These are phyloP conservation scores for Acrobasis suavella DNA, from an alignment of 2,888 invertebrate genomes.

Conservation along the genomic window DNA sequence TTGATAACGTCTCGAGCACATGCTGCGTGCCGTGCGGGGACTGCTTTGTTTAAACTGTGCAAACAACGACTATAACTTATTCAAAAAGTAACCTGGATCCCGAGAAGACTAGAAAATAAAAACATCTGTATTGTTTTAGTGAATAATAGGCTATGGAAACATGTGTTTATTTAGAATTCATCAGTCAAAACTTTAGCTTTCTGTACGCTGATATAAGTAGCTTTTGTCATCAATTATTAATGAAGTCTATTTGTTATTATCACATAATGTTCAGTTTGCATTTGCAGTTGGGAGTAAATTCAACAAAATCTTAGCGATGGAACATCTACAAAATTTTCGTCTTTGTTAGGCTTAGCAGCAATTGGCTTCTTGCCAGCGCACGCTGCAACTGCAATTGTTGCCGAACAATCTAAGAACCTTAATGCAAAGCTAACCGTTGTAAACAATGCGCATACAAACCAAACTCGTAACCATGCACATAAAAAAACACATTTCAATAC, in stretches of 20 bases:
- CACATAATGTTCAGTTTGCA: background rate
- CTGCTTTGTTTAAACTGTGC: slow-evolving; percentile 48
- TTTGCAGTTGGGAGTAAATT: background rate
- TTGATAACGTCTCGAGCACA: slow-evolving; percentile 69
- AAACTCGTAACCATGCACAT: slow-evolving; percentile 17
- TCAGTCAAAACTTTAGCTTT: background rate
- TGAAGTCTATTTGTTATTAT: background rate
- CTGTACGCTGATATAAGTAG: background rate
- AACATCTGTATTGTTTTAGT: background rate
- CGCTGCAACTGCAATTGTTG: slow-evolving; percentile 28
- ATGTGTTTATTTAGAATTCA: no score
- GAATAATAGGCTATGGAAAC: no score
- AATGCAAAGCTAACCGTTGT: slow-evolving; percentile 26
- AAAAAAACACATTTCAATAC: slow-evolving; percentile 22
- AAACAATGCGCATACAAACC: slow-evolving; percentile 20
- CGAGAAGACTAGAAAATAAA: background rate
- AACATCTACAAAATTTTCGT: slow-evolving; percentile 21
- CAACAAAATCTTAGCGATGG: background rate
- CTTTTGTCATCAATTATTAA: background rate
- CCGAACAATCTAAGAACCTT: slow-evolving; percentile 24
- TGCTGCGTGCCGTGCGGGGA: slow-evolving; percentile 54
- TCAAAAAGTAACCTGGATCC: slow-evolving; percentile 26
- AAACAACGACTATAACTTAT: slow-evolving; percentile 44
- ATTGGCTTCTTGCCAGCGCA: slow-evolving; percentile 31
- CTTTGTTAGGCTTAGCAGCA: slow-evolving; percentile 22